A percentile compares a stretch with the other conserved stretches of the same genome.
phyloP scores from a whole-genome alignment of 2,797 vertebrate species.

The Hafferia zeledoni region DNA sequence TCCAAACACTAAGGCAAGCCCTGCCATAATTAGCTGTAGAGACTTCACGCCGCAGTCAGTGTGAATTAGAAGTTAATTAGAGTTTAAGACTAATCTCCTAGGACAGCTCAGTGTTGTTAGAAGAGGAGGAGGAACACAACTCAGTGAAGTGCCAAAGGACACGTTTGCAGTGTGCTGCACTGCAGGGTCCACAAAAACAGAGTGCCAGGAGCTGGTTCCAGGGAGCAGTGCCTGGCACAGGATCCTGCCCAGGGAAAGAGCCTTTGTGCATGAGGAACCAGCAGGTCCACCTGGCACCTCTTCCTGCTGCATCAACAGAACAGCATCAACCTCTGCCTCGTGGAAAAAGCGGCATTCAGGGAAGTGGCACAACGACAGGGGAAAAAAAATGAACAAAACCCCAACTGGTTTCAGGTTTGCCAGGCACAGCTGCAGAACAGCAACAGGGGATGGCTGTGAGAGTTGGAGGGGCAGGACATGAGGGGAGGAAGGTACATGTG shows the following conservation, averaged over 20 bases:
- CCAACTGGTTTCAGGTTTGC: background rate
- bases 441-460: rapidly evolving
- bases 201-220: rapidly evolving
- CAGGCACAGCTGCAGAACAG: background rate
- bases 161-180: background rate
- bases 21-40: rapidly evolving
- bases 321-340: background rate
- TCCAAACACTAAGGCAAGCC: background rate
- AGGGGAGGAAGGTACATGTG: rapidly evolving
- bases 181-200: rapidly evolving
- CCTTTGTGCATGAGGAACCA: background rate
- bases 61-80: background rate
- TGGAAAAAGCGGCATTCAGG: background rate
- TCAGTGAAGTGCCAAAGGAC: background rate
- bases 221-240: rapidly evolving
- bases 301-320: background rate
- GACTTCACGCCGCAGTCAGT: background rate
- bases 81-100: background rate
- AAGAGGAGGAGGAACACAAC: background rate
- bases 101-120: background rate
- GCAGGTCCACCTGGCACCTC: background rate
- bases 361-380: background rate
- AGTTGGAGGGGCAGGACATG: background rate
- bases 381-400: too few relatives aligned
- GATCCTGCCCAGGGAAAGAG: background rate